A percentile compares a stretch with the other conserved stretches of the same genome.
Evolutionary conservation across 2,888 invertebrate genomes (phyloP).

Genomic region (Cylindroiulus punctatus): DNA sequence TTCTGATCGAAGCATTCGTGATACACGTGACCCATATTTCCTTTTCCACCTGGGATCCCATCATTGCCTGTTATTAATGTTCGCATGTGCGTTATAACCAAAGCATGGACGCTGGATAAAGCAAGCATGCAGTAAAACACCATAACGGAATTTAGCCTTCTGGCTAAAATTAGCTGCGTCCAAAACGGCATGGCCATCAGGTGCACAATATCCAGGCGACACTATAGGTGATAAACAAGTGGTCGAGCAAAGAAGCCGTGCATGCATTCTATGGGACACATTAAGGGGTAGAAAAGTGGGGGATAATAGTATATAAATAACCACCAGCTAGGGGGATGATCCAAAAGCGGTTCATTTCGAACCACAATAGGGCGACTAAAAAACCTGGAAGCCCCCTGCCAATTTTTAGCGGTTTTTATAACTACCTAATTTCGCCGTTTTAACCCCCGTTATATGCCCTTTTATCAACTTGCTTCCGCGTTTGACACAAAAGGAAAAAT

Average conservation of each 20-base stretch:
- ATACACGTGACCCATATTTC: no score
- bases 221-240: conserved; percentile 28
- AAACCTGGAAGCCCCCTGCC: conserved; percentile 31
- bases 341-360: conserved; percentile 4
- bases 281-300: conserved; percentile 29
- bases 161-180: conserved; percentile 24
- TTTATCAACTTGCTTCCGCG: conserved; percentile 29
- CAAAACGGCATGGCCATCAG: not conserved
- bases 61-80: no score
- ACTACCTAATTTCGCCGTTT: not conserved
- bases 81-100: no score
- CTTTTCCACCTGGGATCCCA: no score
- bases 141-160: not conserved
- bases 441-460: conserved; percentile 27
- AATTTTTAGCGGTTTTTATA: conserved; percentile 34
- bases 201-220: conserved; percentile 37
- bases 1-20: no score
- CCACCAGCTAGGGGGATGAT: conserved; percentile 29
- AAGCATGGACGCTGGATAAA: not conserved
- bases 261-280: conserved; percentile 7
- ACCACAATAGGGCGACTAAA: conserved; percentile 8
- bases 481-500: not conserved
- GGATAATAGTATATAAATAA: conserved; percentile 38
- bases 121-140: not conserved
- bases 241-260: conserved; percentile 6